These are phyloP conservation scores for Drosophila eohydei DNA, from an alignment of 2,888 invertebrate genomes.

Conservation along the genomic window DNA sequence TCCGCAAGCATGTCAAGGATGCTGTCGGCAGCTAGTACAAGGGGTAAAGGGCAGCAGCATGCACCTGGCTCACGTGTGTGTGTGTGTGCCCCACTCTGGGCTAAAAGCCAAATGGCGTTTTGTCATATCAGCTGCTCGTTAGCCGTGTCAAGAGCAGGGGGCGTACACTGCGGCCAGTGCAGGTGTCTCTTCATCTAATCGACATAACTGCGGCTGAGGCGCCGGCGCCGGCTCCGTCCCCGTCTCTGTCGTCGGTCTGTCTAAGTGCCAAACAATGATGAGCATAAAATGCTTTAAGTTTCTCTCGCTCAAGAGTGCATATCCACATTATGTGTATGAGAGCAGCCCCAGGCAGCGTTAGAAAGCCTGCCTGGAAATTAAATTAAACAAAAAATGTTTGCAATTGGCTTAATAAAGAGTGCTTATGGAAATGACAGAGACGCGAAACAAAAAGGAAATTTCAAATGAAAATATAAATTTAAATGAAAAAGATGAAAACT, in stretches of 20 bases:
- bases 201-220: slow-evolving; percentile 54
- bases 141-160: slow-evolving; percentile 51
- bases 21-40: slow-evolving; percentile 56
- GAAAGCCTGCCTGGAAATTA: not conserved
- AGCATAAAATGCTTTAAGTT: slow-evolving; percentile 53
- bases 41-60: slow-evolving; percentile 18
- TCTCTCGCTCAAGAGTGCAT: slow-evolving; percentile 29
- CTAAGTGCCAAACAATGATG: slow-evolving; percentile 78
- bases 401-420: not conserved
- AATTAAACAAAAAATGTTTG: not conserved
- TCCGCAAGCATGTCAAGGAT: slow-evolving; percentile 75
- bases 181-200: slow-evolving; percentile 61
- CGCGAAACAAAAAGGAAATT: not conserved
- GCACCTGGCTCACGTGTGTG: slow-evolving; percentile 27
- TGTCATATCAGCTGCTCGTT: slow-evolving; percentile 77
- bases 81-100: slow-evolving; percentile 33
- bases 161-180: slow-evolving; percentile 8
- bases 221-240: slow-evolving; percentile 23
- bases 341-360: not conserved
- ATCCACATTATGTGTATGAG: slow-evolving; percentile 8
- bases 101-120: slow-evolving; percentile 76
- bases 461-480: not conserved
- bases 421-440: not conserved
- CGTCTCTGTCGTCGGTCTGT: slow-evolving; percentile 49
- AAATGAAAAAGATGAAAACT: not conserved